Percentiles rank a stretch among this genome's conserved stretches.
Evolutionary conservation across 2,113 vertebrate species (phyloP).

Genomic region (Chionomys nivalis): DNA sequence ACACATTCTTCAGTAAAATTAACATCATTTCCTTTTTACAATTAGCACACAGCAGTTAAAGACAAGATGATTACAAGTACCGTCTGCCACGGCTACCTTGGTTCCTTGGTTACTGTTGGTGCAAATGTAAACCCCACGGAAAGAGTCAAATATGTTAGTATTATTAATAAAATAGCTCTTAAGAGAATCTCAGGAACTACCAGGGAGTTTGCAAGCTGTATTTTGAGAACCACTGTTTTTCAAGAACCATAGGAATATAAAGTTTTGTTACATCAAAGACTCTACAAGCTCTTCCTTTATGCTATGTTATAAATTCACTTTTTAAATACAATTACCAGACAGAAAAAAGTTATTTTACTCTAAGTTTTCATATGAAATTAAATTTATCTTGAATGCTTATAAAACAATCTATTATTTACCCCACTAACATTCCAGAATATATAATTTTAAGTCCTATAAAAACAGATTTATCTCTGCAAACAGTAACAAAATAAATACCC

Average conservation of each 20-base stretch:
- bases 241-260: constrained; percentile 13
- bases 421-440: constrained; percentile 30
- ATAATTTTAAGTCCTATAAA: constrained; percentile 24
- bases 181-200: constrained; percentile 24
- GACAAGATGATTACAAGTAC: background rate
- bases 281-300: constrained; percentile 31
- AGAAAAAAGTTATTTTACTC: constrained; percentile 45
- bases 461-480: constrained; percentile 34
- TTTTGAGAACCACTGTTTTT: background rate
- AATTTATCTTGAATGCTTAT: background rate
- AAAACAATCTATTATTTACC: constrained; percentile 27
- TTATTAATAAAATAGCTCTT: constrained; percentile 44
- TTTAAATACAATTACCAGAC: constrained; percentile 46
- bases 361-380: constrained; percentile 36
- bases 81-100: background rate
- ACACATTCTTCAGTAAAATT: constrained; percentile 6
- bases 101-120: background rate
- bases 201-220: background rate
- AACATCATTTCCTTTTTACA: background rate
- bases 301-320: background rate
- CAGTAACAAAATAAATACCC: background rate
- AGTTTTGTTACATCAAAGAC: constrained; percentile 38
- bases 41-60: background rate
- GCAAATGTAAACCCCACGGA: background rate
- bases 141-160: background rate